Evolutionary conservation across 2,113 vertebrate species (phyloP).

Genomic region (Hyperopisus bebe): DNA sequence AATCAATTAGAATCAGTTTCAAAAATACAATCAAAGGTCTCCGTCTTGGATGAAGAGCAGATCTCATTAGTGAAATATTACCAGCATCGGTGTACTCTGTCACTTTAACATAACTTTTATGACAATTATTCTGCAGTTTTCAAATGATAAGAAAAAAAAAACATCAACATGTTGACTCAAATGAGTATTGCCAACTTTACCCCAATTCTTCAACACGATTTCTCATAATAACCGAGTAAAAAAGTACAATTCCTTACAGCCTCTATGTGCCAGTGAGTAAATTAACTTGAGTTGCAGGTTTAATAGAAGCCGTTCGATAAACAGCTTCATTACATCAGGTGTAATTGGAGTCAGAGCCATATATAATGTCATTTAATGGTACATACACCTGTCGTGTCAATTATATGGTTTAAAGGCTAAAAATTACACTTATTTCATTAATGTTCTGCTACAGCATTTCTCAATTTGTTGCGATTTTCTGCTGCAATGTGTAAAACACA

Average conservation of each 20-base stretch:
- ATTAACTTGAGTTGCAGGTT: neutral
- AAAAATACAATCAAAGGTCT: neutral
- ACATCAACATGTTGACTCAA: neutral
- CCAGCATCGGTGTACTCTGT: neutral
- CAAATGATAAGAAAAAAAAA: neutral
- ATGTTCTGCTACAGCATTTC: neutral
- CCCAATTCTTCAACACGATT: neutral
- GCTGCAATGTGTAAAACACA: neutral
- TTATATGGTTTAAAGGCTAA: conserved; percentile 3
- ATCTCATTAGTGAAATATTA: neutral
- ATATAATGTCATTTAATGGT: conserved; percentile 2
- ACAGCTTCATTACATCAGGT: neutral
- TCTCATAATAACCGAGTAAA: neutral
- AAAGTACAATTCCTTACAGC: neutral
- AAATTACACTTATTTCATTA: conserved; percentile 5
- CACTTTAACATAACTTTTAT: neutral
- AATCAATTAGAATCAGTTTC: neutral
- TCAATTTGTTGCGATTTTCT: neutral
- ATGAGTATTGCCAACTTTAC: neutral
- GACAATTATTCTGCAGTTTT: neutral
- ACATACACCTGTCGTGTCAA: neutral
- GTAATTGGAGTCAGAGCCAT: neutral
- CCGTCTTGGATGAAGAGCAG: neutral
- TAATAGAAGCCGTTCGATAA: neutral
- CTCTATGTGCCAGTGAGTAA: neutral